Percentiles rank a stretch among this genome's conserved stretches.
These are phyloP conservation scores for Epinotia demarniana DNA, from an alignment of 2,888 invertebrate species.

Conservation along the genomic window DNA sequence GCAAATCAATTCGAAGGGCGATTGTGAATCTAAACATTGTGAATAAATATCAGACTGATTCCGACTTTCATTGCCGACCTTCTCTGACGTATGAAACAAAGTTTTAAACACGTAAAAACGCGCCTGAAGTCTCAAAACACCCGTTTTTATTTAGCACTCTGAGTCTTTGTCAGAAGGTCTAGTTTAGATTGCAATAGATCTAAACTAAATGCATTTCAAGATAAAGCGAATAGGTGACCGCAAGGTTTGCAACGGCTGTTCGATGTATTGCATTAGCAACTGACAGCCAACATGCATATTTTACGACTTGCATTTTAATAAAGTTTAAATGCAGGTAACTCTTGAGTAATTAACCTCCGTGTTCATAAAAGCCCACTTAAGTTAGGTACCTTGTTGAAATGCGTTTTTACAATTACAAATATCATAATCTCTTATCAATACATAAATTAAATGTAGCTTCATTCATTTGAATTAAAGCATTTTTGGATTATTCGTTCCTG, in stretches of 20 bases:
- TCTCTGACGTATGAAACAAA: background rate
- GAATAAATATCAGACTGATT: background rate
- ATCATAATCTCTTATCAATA: too few relatives aligned
- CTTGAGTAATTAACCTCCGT: background rate
- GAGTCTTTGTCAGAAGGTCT: background rate
- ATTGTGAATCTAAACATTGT: background rate
- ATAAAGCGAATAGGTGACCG: constrained; percentile 5
- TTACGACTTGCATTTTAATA: background rate
- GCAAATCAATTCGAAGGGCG: background rate
- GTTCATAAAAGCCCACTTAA: background rate
- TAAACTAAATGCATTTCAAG: background rate
- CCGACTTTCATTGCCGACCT: constrained; percentile 6
- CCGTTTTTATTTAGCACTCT: background rate
- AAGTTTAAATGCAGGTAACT: background rate
- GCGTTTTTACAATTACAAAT: too few relatives aligned
- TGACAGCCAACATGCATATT: constrained; percentile 3
- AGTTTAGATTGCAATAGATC: background rate
- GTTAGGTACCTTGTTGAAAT: too few relatives aligned
- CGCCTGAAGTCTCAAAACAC: background rate
- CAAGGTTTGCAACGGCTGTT: constrained; percentile 15
- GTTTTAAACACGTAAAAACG: background rate
- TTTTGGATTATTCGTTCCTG: too few relatives aligned
- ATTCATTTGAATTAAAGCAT: too few relatives aligned
- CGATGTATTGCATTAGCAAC: constrained; percentile 10
- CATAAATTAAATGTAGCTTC: too few relatives aligned